A percentile compares a stretch with the other conserved stretches of the same genome.
Conservation (phyloP, 1,140 invertebrate species). For the Thaumetopoea pityocampa region DNA sequence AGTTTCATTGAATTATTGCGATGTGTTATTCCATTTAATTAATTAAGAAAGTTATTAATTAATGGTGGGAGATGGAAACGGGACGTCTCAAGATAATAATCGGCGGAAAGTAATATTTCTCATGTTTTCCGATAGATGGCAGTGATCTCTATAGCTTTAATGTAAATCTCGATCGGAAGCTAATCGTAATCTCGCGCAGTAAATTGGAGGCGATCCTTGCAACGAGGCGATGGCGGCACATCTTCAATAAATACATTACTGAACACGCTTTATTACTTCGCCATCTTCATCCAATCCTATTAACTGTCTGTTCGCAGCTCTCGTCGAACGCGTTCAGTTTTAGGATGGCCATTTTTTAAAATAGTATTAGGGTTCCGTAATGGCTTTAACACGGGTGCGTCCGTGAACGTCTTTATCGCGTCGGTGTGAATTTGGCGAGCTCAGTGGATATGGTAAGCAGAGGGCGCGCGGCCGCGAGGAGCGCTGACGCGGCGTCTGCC, state of each 20-base stretch:
- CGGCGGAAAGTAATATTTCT: slow-evolving; percentile 17
- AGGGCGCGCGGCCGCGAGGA: slow-evolving; percentile 22
- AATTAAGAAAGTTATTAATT: slow-evolving; percentile 33
- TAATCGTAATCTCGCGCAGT: slow-evolving; percentile 49
- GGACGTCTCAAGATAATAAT: slow-evolving; percentile 4
- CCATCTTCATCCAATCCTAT: slow-evolving; percentile 72
- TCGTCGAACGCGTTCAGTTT: slow-evolving; percentile 50
- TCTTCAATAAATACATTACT: slow-evolving; percentile 68
- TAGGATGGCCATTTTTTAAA: slow-evolving; percentile 66
- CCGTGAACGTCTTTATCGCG: slow-evolving; percentile 48
- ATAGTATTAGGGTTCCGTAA: slow-evolving; percentile 69
- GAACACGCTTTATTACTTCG: slow-evolving; percentile 70
- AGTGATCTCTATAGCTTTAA: slow-evolving; percentile 18
- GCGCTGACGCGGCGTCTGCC: slow-evolving; percentile 65
- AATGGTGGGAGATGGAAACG: background rate
- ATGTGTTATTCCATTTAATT: slow-evolving; percentile 38
- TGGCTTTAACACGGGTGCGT: slow-evolving; percentile 50
- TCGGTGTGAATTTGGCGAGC: slow-evolving; percentile 45
- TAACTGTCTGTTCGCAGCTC: slow-evolving; percentile 58
- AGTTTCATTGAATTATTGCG: slow-evolving; percentile 40
- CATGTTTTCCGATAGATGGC: slow-evolving; percentile 1
- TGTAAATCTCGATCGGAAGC: slow-evolving; percentile 25
- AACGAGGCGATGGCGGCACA: slow-evolving; percentile 40
- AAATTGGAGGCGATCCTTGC: slow-evolving; percentile 54
- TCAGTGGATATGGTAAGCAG: slow-evolving; percentile 62